A percentile compares a stretch with the other conserved stretches of the same genome.
These are phyloP conservation scores for Strix occidentalis DNA, from an alignment of 2,797 vertebrate species.

Conservation along the genomic window DNA sequence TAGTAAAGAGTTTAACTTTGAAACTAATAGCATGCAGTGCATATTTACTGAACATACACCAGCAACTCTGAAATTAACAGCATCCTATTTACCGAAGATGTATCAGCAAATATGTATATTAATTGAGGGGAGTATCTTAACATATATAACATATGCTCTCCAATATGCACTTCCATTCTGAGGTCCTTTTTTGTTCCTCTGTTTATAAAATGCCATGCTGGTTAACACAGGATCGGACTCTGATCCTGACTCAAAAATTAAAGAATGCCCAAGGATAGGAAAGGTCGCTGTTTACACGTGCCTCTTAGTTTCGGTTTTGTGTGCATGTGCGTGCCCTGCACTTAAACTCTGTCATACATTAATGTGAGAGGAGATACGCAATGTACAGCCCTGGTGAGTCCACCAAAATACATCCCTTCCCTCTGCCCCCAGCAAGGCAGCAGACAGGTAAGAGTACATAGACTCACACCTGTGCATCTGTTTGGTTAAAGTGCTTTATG, in stretches of 20 bases:
- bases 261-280: background rate
- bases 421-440: background rate
- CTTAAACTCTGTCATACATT: background rate
- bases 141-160: background rate
- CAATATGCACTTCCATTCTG: background rate
- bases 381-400: background rate
- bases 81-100: background rate
- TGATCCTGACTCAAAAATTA: background rate
- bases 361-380: background rate
- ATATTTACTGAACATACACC: background rate
- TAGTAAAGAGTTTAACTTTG: background rate
- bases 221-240: background rate
- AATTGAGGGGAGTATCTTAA: background rate
- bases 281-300: background rate
- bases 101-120: background rate
- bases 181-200: background rate
- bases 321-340: background rate
- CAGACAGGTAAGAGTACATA: background rate
- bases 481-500: background rate
- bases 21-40: background rate
- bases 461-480: background rate
- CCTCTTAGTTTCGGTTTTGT: background rate
- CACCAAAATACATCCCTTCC: background rate
- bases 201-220: background rate
- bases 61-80: background rate